phyloP scores from a whole-genome alignment of 2,888 invertebrate species.

The Caenorhabditis sulstoni region DNA sequence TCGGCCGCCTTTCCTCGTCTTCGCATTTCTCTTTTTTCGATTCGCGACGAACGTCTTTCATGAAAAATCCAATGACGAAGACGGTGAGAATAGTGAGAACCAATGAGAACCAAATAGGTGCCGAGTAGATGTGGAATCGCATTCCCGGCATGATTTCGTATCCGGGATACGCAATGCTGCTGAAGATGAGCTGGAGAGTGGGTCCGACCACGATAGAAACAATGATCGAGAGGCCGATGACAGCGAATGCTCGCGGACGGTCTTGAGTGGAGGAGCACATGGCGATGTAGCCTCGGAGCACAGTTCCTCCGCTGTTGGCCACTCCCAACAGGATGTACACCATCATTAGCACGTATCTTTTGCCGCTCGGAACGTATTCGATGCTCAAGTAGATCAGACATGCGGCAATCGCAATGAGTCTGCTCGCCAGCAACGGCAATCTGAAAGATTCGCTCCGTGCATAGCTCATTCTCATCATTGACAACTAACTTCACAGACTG shows the following conservation, averaged over 20 bases:
- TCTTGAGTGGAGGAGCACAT: constrained; percentile 46
- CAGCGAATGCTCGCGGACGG: constrained; percentile 48
- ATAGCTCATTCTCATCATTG: background rate
- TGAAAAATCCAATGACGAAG: constrained; percentile 33
- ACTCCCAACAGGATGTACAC: constrained; percentile 40
- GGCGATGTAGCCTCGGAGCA: constrained; percentile 55
- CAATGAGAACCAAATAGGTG: constrained; percentile 58
- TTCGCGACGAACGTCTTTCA: constrained; percentile 48
- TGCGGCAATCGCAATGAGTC: constrained; percentile 42
- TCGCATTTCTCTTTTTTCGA: constrained; percentile 10
- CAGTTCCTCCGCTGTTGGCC: constrained; percentile 44
- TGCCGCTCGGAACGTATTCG: constrained; percentile 35
- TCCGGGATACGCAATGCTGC: constrained; percentile 67
- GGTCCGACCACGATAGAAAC: constrained; percentile 54
- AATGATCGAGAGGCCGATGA: constrained; percentile 51
- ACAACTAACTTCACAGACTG: constrained; percentile 58
- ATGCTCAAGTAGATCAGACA: constrained; percentile 41
- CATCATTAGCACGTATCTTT: constrained; percentile 39
- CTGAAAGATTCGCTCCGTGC: too few relatives aligned
- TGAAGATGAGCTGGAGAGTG: constrained; percentile 64
- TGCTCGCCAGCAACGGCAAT: constrained; percentile 40
- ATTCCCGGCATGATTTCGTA: constrained; percentile 57
- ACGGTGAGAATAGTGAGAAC: constrained; percentile 35
- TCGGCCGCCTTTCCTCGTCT: constrained; percentile 19
- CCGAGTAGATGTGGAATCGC: constrained; percentile 56